A percentile compares a stretch with the other conserved stretches of the same genome.
These are phyloP conservation scores for Anguilla marmorata DNA, from an alignment of 2,797 vertebrate species.

Conservation along the genomic window DNA sequence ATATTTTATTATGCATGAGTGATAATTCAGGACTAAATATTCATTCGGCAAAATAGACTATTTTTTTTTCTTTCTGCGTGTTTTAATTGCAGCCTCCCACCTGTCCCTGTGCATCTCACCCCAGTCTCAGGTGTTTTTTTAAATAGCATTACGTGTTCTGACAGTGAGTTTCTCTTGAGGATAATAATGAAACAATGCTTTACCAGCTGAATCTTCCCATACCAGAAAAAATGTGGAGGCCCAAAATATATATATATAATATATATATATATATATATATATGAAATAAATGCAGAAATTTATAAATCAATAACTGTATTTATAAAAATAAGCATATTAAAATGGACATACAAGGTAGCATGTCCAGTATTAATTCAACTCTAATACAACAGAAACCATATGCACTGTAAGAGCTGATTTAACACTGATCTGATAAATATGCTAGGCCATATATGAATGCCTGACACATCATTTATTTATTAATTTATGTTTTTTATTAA, in stretches of 20 bases:
- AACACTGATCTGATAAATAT: no score
- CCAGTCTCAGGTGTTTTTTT: constrained; percentile 47
- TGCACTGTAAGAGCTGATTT: no score
- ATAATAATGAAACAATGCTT: constrained; percentile 44
- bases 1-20: not conserved
- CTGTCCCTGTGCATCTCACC: constrained; percentile 31
- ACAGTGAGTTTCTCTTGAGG: constrained; percentile 47
- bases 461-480: no score
- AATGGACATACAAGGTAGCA: no score
- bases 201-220: constrained; percentile 54
- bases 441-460: not conserved
- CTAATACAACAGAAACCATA: no score
- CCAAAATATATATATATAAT: not conserved
- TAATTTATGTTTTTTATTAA: no score
- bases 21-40: not conserved
- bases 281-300: not conserved
- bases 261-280: no score
- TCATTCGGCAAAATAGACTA: not conserved
- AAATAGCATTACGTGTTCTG: constrained; percentile 45
- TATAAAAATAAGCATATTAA: not conserved
- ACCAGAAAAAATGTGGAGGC: constrained; percentile 56
- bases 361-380: no score
- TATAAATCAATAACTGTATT: not conserved
- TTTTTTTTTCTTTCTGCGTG: not conserved
- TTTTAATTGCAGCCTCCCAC: constrained; percentile 28